Conservation (phyloP, 2,888 invertebrate genomes). For the Athalia circularis region DNA sequence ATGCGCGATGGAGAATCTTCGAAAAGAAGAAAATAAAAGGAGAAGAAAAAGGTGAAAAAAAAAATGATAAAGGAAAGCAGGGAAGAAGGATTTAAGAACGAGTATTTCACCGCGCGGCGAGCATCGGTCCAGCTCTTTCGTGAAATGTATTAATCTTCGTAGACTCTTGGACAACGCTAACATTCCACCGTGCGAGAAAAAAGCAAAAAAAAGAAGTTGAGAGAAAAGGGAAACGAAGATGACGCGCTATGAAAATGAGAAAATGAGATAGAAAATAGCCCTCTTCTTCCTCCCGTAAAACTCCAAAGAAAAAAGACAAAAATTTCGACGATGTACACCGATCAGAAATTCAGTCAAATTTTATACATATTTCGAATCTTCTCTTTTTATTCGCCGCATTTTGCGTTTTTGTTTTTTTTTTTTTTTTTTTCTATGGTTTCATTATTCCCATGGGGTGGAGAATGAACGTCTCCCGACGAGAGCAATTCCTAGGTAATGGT, state of each 20-base stretch:
- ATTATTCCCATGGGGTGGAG: background rate
- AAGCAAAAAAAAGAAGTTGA: constrained; percentile 2
- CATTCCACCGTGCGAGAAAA: background rate
- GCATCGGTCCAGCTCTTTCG: constrained; percentile 6
- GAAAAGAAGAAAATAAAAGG: background rate
- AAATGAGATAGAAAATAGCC: background rate
- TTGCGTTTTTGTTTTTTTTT: constrained; percentile 11
- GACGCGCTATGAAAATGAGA: background rate
- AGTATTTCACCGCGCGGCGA: constrained; percentile 14
- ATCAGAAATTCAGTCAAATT: too few species aligned
- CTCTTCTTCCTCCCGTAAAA: too few species aligned
- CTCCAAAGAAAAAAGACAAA: too few species aligned
- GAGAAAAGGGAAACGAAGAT: constrained; percentile 30
- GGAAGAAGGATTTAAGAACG: constrained; percentile 1
- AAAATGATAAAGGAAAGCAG: background rate
- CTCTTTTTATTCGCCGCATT: too few species aligned
- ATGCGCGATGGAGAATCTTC: background rate
- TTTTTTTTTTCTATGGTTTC: background rate
- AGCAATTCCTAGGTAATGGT: background rate
- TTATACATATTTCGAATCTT: too few species aligned
- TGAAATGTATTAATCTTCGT: constrained; percentile 33
- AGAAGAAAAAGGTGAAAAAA: background rate
- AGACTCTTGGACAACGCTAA: constrained; percentile 11
- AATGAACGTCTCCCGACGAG: background rate
- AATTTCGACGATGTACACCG: too few species aligned